Base-by-base conservation (phyloP, 2,888 invertebrate genomes). In the Beris morrisii region DNA sequence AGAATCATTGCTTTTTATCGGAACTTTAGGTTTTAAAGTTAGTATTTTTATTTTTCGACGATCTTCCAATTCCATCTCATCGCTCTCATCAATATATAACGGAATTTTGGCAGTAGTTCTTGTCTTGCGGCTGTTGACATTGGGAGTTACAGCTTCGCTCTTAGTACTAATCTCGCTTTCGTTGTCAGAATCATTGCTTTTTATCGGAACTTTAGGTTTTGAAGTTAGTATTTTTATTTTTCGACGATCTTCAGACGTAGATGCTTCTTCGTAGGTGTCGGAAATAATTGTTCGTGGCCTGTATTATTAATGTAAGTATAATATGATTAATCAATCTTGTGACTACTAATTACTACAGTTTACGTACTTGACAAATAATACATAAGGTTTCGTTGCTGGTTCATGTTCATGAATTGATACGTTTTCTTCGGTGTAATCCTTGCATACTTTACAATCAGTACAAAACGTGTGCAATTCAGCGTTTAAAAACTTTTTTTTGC, bases 81-180 rank as follows among this genome's bases (percentile, higher is more conserved):
- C 13, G 22, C 6, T 48, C 3, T 48, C 12, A 22, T 13, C 48
- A 48, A 22, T 48, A 15, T 48, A 22, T 11, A 3, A 12, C 3
- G 45, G 45, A n/a, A 45, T 45, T 1, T 45, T 45, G n/a, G 12
- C 3, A n/a, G 45, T 45, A n/a, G 45, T 45, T 22, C 22, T 22
- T 22, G 22, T 3, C 22, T 22, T 22, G 22, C 30, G 12, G 32
- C 13, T 31, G 13, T 13, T 22, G 2, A 48, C 4, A 1, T 52
- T 22, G 2, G 12, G 30, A 7, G 31, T 9, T 48, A 6, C 5
- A 48, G 52, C n/a, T 5, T 15, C 15, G 11, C 4, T 52, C 15
- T 52, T 74, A 66, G 76, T 77, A n/a, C 4, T 48, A 11, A 46
- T 28, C 50, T 74, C 76, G 75, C 81, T 68, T 53, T 69, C 82